A percentile compares a stretch with the other conserved stretches of the same genome.
These are phyloP conservation scores for Harlomillsia oculata DNA, from an alignment of 1,140 invertebrate genomes.

Conservation along the genomic window DNA sequence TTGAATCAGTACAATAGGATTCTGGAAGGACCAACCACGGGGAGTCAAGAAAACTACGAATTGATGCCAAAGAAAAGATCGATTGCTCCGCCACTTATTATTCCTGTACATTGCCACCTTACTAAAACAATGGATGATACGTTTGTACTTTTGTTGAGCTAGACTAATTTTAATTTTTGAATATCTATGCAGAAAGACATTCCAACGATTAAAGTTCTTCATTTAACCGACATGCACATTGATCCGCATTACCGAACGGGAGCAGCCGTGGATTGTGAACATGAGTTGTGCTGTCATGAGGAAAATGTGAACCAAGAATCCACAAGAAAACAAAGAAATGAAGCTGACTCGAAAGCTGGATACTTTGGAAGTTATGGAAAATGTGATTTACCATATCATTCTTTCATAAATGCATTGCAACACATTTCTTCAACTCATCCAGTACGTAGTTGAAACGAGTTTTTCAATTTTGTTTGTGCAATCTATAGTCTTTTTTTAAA, in stretches of 20 bases:
- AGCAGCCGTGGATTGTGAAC: conserved; percentile 43
- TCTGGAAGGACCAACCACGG: background rate
- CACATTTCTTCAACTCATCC: conserved; percentile 42
- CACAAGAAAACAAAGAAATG: conserved; percentile 8
- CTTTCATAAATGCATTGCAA: conserved; percentile 43
- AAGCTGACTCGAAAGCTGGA: conserved; percentile 35
- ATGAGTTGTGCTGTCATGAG: conserved; percentile 45
- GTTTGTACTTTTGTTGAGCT: background rate
- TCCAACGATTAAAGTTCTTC: conserved; percentile 41
- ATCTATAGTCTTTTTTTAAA: background rate
- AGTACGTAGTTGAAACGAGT: conserved; percentile 2
- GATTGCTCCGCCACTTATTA: too few species aligned
- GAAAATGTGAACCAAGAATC: conserved; percentile 35
- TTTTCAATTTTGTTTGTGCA: background rate
- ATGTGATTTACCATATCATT: conserved; percentile 44
- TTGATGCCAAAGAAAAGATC: too few species aligned
- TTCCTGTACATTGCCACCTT: too few species aligned
- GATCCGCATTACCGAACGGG: conserved; percentile 45
- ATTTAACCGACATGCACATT: conserved; percentile 47
- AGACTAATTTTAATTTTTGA: background rate
- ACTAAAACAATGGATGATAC: background rate
- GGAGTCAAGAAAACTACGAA: too few species aligned
- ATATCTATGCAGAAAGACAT: background rate
- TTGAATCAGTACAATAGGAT: background rate
- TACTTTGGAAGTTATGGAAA: conserved; percentile 43